Percentiles rank a stretch among this genome's conserved stretches.
Evolutionary conservation across 2,113 vertebrate species (phyloP).

Genomic region (Meles meles): DNA sequence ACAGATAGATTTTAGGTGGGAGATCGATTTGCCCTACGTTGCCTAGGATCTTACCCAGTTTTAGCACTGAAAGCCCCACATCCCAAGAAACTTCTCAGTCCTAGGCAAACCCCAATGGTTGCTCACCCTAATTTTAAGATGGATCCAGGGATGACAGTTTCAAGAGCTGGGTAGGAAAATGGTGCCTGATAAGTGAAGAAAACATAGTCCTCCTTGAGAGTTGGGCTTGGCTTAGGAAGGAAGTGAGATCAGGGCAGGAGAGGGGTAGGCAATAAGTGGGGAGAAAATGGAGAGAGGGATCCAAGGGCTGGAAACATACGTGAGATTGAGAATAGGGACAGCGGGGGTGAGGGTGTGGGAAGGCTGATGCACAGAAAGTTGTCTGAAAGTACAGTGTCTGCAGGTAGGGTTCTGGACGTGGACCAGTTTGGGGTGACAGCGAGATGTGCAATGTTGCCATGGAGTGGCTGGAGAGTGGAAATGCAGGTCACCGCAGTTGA

Average conservation of each 20-base stretch:
- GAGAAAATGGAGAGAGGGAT: not conserved
- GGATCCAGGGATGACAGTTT: not conserved
- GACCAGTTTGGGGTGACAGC: not conserved
- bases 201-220: not conserved
- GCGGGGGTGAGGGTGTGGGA: rapidly evolving
- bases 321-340: not conserved
- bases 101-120: not conserved
- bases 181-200: not conserved
- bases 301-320: not conserved
- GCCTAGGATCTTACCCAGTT: not conserved
- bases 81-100: not conserved
- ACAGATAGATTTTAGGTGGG: not conserved
- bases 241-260: not conserved
- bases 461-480: not conserved
- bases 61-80: not conserved
- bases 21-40: not conserved
- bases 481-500: not conserved
- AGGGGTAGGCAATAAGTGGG: too few species aligned
- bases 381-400: not conserved
- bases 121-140: not conserved
- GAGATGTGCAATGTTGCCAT: not conserved
- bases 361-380: not conserved
- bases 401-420: not conserved
- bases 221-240: not conserved
- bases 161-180: not conserved